Evolutionary conservation across 2,888 invertebrate genomes (phyloP).

Genomic region (Acutogordius australiensis): DNA sequence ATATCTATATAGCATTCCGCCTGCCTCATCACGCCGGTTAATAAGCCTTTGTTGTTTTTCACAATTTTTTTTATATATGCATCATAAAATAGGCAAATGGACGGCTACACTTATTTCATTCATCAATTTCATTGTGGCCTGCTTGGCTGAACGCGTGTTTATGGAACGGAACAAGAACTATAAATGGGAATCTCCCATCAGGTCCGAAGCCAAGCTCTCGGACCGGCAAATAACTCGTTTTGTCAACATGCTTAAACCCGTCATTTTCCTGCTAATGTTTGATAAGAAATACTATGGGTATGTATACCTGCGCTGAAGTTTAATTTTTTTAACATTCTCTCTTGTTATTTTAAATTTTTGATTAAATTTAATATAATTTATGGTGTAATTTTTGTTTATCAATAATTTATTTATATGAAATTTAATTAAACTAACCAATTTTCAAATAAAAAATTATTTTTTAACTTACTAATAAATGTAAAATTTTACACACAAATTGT

Average conservation of each 20-base stretch:
- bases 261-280: slow-evolving; percentile 47
- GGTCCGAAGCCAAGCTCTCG: slow-evolving; percentile 38
- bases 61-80: too few species aligned
- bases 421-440: background rate
- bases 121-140: background rate
- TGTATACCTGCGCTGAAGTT: too few species aligned
- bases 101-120: background rate
- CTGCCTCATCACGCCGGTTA: too few species aligned
- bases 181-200: slow-evolving; percentile 38
- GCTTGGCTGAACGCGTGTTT: background rate
- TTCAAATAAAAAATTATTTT: background rate
- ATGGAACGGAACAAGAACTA: background rate
- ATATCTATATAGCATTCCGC: too few species aligned
- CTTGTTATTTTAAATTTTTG: too few species aligned
- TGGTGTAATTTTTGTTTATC: too few species aligned
- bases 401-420: background rate
- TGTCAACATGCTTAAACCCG: slow-evolving; percentile 40
- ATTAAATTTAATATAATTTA: too few species aligned
- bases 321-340: too few species aligned
- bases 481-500: background rate
- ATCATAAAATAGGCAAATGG: slow-evolving; percentile 10
- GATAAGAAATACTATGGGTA: slow-evolving; percentile 28
- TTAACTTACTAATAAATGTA: background rate
- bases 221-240: slow-evolving; percentile 51
- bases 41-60: too few species aligned